phyloP scores from a whole-genome alignment of 2,797 vertebrate genomes.

The Melanogrammus aeglefinus region DNA sequence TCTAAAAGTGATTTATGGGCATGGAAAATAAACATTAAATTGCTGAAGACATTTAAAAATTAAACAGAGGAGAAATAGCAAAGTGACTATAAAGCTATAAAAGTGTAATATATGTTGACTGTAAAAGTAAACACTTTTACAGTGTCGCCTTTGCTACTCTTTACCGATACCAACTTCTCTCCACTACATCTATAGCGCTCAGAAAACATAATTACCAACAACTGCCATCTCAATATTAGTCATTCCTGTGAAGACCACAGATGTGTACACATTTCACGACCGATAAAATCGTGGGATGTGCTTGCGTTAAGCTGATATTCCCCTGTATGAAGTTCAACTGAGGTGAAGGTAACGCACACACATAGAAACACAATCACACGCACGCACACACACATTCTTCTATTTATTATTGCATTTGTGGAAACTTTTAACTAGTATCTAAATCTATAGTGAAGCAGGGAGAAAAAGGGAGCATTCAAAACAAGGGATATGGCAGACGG shows the following conservation, averaged over 20 bases:
- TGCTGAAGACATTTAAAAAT: too few relatives aligned
- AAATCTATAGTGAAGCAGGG: constrained; percentile 33
- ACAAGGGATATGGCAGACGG: constrained; percentile 53
- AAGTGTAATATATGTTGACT: too few relatives aligned
- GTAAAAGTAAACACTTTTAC: not conserved
- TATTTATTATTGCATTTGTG: too few relatives aligned
- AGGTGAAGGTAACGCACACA: not conserved
- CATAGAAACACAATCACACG: not conserved
- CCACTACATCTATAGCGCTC: not conserved
- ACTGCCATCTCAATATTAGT: too few relatives aligned
- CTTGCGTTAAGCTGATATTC: not conserved
- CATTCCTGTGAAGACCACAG: too few relatives aligned
- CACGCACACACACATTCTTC: not conserved
- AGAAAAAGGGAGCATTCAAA: constrained; percentile 26
- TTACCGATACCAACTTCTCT: not conserved
- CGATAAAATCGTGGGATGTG: not conserved
- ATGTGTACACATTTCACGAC: not conserved
- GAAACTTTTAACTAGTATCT: not conserved
- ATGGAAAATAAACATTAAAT: too few relatives aligned
- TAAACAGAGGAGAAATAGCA: too few relatives aligned
- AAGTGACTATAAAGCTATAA: too few relatives aligned
- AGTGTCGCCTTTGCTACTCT: not conserved
- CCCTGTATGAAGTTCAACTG: not conserved
- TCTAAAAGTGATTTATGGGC: too few relatives aligned
- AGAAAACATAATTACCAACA: too few relatives aligned